Conservation (phyloP, 2,888 invertebrate species). For the Thymelicus lineola region DNA sequence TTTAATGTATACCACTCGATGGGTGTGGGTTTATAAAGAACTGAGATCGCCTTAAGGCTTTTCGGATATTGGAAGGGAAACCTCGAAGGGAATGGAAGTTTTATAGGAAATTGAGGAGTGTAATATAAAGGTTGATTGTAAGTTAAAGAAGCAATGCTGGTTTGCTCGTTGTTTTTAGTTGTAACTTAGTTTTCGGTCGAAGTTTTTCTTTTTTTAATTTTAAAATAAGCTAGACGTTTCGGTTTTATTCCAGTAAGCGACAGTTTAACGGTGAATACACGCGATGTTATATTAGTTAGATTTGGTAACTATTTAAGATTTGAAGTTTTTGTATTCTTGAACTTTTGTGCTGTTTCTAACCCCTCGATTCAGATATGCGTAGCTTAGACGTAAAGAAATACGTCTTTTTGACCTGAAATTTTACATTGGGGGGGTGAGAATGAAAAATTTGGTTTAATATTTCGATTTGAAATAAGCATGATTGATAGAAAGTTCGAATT, state of each 20-base stretch:
- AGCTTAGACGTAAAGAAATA: background rate
- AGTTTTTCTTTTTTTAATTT: slow-evolving; percentile 46
- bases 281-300: slow-evolving; percentile 9
- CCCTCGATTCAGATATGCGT: background rate
- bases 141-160: slow-evolving; percentile 61
- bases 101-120: slow-evolving; percentile 62
- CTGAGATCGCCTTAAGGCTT: slow-evolving; percentile 7
- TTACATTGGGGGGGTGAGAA: no score
- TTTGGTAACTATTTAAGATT: slow-evolving; percentile 25
- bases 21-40: slow-evolving; percentile 14
- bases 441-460: background rate
- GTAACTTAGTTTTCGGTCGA: slow-evolving; percentile 57
- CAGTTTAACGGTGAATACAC: slow-evolving; percentile 24
- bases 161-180: slow-evolving; percentile 72
- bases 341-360: background rate
- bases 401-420: background rate
- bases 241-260: slow-evolving; percentile 22
- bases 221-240: slow-evolving; percentile 37
- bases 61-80: background rate
- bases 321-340: background rate
- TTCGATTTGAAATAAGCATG: background rate
- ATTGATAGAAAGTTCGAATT: background rate
- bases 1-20: slow-evolving; percentile 4
- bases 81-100: slow-evolving; percentile 1
- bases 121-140: slow-evolving; percentile 70